These are phyloP conservation scores for Desmophyllum pertusum DNA, from an alignment of 92 coral and sea anemone species.

Conservation along the genomic window DNA sequence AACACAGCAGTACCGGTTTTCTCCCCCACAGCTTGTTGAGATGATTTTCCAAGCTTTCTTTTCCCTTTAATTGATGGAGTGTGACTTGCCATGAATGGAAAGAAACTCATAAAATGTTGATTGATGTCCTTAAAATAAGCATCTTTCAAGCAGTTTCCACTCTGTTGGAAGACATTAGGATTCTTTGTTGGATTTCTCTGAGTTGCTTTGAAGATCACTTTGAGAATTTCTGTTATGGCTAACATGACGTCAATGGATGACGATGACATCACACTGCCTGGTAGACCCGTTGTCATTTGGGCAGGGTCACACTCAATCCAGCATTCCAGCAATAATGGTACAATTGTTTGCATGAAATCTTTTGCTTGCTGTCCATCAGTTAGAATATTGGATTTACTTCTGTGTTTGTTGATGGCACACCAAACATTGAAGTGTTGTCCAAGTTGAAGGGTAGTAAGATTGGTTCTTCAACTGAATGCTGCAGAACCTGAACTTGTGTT, in stretches of 20 bases:
- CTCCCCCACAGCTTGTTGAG: constrained; percentile 21
- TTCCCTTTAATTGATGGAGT: constrained; percentile 46
- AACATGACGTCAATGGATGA: constrained; percentile 59
- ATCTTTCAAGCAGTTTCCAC: constrained; percentile 22
- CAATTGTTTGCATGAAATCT: constrained; percentile 64
- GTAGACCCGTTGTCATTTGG: constrained; percentile 74
- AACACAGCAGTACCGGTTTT: constrained; percentile 12
- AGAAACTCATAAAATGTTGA: constrained; percentile 73
- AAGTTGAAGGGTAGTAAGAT: constrained; percentile 31
- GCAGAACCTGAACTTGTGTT: constrained; percentile 54
- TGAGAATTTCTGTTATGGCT: constrained; percentile 71
- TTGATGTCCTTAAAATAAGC: constrained; percentile 65
- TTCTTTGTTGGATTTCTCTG: constrained; percentile 19
- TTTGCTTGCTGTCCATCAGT: constrained; percentile 44
- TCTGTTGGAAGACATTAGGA: neutral
- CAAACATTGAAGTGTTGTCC: neutral
- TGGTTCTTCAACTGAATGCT: constrained; percentile 52
- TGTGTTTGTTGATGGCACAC: neutral
- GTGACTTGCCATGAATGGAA: constrained; percentile 66
- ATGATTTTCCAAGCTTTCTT: constrained; percentile 50
- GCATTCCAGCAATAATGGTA: constrained; percentile 85
- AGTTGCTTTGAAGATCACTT: constrained; percentile 62
- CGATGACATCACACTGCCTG: constrained; percentile 55
- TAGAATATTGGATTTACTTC: constrained; percentile 22
- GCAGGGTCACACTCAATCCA: constrained; percentile 96